A percentile compares a stretch with the other conserved stretches of the same genome.
Conservation (phyloP, 2,888 invertebrate species). For the Metellina segmentata region DNA sequence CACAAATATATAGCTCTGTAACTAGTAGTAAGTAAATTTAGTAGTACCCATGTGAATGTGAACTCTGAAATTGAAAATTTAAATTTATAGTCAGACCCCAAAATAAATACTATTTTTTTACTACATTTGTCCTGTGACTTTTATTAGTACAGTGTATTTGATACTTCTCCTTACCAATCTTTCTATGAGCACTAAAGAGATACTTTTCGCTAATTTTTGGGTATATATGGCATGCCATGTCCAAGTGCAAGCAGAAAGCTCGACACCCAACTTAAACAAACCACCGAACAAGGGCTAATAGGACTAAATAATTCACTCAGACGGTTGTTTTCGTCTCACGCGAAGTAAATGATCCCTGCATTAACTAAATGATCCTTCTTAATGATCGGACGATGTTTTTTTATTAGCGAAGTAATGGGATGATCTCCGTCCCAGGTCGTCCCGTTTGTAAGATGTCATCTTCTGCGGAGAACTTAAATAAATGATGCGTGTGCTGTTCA, state of each 20-base stretch:
- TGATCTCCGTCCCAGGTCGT: not conserved
- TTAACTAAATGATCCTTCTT: constrained; percentile 5
- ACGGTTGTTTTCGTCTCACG: not conserved
- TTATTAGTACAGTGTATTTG: too few relatives aligned
- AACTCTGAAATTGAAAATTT: too few relatives aligned
- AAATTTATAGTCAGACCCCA: too few relatives aligned
- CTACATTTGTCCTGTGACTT: too few relatives aligned
- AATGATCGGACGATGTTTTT: constrained; percentile 2
- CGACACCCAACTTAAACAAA: not conserved
- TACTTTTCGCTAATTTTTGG: not conserved
- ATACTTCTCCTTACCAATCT: too few relatives aligned
- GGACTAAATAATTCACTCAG: not conserved
- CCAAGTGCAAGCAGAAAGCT: not conserved
- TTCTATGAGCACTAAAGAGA: too few relatives aligned
- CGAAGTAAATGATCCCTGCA: not conserved
- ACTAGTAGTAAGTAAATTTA: too few relatives aligned
- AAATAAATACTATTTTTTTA: too few relatives aligned
- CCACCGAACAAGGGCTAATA: not conserved
- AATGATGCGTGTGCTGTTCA: not conserved
- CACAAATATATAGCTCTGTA: too few relatives aligned
- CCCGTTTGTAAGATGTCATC: not conserved
- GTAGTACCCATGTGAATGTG: too few relatives aligned
- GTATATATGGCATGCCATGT: not conserved
- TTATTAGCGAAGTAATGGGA: not conserved
- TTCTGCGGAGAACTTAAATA: not conserved